Conservation (phyloP, 1,140 invertebrate genomes). For the Meloidogyne chitwoodi region DNA sequence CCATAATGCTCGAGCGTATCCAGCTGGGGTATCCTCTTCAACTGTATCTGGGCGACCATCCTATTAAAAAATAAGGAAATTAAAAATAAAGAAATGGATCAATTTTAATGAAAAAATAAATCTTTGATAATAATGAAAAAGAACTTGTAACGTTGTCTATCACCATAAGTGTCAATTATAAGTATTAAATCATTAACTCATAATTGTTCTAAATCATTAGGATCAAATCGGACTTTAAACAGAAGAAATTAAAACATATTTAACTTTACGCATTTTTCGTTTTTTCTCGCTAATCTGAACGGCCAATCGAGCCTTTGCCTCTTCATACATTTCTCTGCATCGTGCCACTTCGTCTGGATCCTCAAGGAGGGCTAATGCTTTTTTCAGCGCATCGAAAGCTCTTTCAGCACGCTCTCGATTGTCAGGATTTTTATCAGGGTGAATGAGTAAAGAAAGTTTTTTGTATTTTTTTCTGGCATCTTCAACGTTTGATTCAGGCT, state of each 20-base stretch:
- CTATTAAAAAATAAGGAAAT: slow-evolving; percentile 20
- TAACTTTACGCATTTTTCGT: slow-evolving; percentile 79
- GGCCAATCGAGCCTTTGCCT: slow-evolving; percentile 87
- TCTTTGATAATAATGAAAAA: no score
- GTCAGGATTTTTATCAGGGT: slow-evolving; percentile 97
- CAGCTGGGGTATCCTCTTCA: slow-evolving; percentile 74
- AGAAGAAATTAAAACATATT: background rate
- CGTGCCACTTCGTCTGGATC: slow-evolving; percentile 87
- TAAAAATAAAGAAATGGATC: background rate
- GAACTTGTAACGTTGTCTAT: no score
- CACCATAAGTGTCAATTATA: no score
- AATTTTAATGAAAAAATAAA: no score
- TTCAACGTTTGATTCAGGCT: slow-evolving; percentile 79
- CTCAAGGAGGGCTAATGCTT: slow-evolving; percentile 90
- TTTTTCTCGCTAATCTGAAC: slow-evolving; percentile 89
- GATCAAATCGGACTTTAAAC: background rate
- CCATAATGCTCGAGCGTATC: slow-evolving; percentile 53
- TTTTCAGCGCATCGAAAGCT: slow-evolving; percentile 85
- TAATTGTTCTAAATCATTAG: no score
- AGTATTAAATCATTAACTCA: no score
- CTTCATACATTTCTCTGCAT: slow-evolving; percentile 92
- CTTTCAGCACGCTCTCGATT: slow-evolving; percentile 87
- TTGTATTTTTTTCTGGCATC: slow-evolving; percentile 95
- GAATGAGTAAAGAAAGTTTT: slow-evolving; percentile 88
- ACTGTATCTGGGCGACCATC: slow-evolving; percentile 76